These are phyloP conservation scores for Lynx canadensis DNA, from an alignment of 2,113 vertebrate species.

Conservation along the genomic window DNA sequence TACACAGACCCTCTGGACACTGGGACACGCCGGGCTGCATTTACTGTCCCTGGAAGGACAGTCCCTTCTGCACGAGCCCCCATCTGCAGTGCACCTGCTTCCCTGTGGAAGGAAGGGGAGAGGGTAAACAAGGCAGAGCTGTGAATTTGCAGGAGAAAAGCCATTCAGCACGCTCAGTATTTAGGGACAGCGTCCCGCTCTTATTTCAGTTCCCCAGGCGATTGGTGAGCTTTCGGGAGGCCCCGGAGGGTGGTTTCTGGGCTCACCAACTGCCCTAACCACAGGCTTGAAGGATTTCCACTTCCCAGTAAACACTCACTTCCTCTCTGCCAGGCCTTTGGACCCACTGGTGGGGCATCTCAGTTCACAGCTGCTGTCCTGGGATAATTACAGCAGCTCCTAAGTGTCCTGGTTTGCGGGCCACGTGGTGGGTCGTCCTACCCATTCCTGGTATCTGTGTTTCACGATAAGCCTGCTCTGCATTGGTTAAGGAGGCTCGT, in stretches of 20 bases:
- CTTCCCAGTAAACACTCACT: not conserved
- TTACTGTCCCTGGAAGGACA: not conserved
- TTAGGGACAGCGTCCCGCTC: not conserved
- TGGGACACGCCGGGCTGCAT: not conserved
- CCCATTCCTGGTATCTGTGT: not conserved
- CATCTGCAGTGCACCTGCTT: not conserved
- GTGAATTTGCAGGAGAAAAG: not conserved
- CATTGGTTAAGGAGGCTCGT: not conserved
- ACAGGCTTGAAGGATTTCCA: not conserved
- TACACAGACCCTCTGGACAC: not conserved
- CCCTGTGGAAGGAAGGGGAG: not conserved
- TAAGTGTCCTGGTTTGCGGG: not conserved
- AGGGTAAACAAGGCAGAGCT: not conserved
- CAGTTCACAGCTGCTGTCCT: not conserved
- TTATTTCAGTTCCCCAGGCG: not conserved
- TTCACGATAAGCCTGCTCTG: not conserved
- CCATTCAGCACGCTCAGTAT: not conserved
- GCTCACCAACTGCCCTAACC: not conserved
- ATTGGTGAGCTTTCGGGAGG: not conserved
- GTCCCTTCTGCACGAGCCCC: not conserved
- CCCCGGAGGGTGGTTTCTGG: not conserved
- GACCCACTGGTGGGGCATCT: not conserved
- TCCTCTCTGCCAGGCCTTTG: not conserved
- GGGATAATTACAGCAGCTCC: not conserved
- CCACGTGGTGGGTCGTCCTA: not conserved